Evolutionary conservation across 2,888 invertebrate genomes (phyloP).

Genomic region (Chrysolina haemoptera): DNA sequence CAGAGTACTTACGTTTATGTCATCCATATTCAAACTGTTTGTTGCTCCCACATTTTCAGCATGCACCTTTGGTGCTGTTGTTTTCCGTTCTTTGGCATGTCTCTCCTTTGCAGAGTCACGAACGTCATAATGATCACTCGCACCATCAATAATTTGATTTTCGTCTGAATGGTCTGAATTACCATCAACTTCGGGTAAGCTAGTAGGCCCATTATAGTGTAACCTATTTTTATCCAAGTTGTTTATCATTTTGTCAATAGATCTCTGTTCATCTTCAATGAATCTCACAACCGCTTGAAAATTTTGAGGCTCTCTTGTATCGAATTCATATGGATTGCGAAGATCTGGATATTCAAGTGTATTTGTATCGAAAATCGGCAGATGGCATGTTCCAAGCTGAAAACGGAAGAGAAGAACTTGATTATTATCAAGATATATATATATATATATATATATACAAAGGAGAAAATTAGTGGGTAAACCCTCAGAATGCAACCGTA

Average conservation of each 20-base stretch:
- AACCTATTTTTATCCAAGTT: conserved; percentile 18
- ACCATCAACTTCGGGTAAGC: neutral
- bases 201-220: conserved; percentile 24
- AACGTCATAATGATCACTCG: neutral
- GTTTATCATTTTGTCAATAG: conserved; percentile 27
- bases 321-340: conserved; percentile 33
- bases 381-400: conserved; percentile 29
- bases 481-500: too few species aligned
- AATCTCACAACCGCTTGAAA: conserved; percentile 38
- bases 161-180: neutral
- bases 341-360: conserved; percentile 12
- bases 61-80: neutral
- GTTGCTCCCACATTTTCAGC: neutral
- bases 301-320: conserved; percentile 39
- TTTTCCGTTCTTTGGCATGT: neutral
- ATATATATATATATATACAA: too few species aligned
- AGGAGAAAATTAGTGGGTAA: too few species aligned
- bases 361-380: conserved; percentile 9
- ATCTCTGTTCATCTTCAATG: conserved; percentile 31
- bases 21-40: neutral
- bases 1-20: neutral
- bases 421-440: neutral
- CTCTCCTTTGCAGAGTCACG: neutral
- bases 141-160: neutral
- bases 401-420: neutral